Evolutionary conservation across 2,113 vertebrate genomes (phyloP).

Genomic region (Psephotus haematonotus): DNA sequence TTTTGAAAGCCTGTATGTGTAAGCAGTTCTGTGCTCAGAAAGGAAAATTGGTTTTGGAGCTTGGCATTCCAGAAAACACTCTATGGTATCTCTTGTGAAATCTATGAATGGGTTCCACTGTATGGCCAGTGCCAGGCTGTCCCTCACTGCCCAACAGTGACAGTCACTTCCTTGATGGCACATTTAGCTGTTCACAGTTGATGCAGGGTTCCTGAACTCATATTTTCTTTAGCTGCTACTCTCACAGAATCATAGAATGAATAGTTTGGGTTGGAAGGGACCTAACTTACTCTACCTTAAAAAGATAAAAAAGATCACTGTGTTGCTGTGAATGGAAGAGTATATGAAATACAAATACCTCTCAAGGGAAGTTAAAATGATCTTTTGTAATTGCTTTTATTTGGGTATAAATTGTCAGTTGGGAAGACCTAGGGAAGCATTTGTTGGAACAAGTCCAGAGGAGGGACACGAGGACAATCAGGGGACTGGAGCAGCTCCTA

Average conservation of each 20-base stretch:
- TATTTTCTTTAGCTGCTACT: background rate
- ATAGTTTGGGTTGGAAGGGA: background rate
- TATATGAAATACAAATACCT: background rate
- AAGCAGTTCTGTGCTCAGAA: background rate
- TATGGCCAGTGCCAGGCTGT: background rate
- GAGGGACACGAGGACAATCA: background rate
- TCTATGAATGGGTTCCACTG: background rate
- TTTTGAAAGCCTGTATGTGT: background rate
- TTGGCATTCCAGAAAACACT: background rate
- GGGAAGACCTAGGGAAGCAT: background rate
- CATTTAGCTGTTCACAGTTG: background rate
- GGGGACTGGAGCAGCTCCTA: background rate
- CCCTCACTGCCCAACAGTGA: accelerated
- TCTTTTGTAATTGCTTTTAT: background rate
- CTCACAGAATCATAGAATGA: background rate
- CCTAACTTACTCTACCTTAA: background rate
- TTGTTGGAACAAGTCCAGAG: background rate
- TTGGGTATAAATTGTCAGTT: background rate
- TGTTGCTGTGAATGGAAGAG: background rate
- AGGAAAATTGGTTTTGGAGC: background rate
- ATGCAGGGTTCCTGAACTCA: background rate
- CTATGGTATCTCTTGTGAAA: background rate
- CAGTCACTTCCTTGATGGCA: background rate
- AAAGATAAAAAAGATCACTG: background rate
- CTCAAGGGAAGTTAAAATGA: background rate